These are phyloP conservation scores for Leguminivora glycinivorella DNA, from an alignment of 1,140 invertebrate species.

Conservation along the genomic window DNA sequence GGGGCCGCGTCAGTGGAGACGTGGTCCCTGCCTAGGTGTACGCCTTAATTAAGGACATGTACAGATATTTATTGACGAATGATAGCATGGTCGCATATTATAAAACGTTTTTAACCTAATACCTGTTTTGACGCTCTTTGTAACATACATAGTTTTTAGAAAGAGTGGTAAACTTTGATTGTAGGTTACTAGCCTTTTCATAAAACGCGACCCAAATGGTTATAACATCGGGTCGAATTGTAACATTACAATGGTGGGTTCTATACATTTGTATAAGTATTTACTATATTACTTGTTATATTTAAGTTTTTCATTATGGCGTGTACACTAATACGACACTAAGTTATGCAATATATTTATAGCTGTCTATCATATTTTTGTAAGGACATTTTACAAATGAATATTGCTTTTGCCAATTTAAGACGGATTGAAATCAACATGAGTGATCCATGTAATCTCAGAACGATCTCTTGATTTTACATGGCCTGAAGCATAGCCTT, in stretches of 20 bases:
- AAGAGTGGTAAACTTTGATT: too few species aligned
- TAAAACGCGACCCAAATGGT: constrained; percentile 40
- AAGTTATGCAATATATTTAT: constrained; percentile 65
- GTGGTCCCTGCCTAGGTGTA: constrained; percentile 47
- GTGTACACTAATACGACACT: constrained; percentile 56
- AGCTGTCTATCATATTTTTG: constrained; percentile 62
- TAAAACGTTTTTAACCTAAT: too few species aligned
- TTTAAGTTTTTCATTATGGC: constrained; percentile 54
- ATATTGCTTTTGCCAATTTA: constrained; percentile 52
- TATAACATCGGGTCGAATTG: constrained; percentile 44
- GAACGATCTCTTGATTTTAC: constrained; percentile 50
- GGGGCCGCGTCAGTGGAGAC: constrained; percentile 36
- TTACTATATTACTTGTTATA: constrained; percentile 51
- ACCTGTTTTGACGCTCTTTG: too few species aligned
- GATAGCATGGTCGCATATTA: constrained; percentile 44
- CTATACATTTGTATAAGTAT: constrained; percentile 43
- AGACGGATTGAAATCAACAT: constrained; percentile 40
- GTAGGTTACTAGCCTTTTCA: too few species aligned
- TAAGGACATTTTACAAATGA: constrained; percentile 60
- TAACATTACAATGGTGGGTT: constrained; percentile 25
- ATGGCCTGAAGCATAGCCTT: constrained; percentile 33
- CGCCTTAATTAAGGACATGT: constrained; percentile 55
- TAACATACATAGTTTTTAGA: too few species aligned
- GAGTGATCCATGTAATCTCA: constrained; percentile 47
- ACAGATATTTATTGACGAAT: constrained; percentile 69